Conservation (phyloP, 2,113 vertebrate species). For the Naja naja region DNA sequence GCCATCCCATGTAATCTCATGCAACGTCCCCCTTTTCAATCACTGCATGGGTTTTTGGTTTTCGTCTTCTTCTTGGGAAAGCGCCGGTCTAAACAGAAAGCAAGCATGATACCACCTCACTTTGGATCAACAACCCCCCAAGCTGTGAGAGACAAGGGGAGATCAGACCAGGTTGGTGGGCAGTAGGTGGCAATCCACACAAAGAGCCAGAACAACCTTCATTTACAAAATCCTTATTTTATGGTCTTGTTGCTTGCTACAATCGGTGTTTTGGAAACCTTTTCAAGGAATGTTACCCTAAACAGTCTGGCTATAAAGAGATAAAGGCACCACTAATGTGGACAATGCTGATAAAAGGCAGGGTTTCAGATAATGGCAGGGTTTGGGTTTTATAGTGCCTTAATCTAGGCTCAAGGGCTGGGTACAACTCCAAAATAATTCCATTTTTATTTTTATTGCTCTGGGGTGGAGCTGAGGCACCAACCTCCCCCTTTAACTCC, state of each 20-base stretch:
- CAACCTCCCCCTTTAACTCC: not conserved
- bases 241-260: not conserved
- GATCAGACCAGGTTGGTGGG: not conserved
- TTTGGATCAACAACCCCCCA: not conserved
- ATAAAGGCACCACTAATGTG: not conserved
- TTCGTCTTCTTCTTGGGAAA: not conserved
- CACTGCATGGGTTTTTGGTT: not conserved
- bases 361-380: not conserved
- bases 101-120: too few relatives aligned
- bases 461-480: not conserved
- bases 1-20: too few relatives aligned
- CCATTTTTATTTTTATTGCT: not conserved
- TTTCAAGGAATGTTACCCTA: not conserved
- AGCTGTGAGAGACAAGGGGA: not conserved
- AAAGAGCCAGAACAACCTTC: not conserved
- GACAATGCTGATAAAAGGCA: not conserved
- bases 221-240: not conserved
- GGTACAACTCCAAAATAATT: not conserved
- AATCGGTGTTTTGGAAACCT: not conserved
- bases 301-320: not conserved
- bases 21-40: not conserved
- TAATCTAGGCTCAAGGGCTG: not conserved
- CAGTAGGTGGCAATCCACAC: too few relatives aligned
- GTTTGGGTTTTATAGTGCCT: not conserved
- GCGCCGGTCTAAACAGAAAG: not conserved